Conservation (phyloP, 2,888 invertebrate species). For the Acronicta alni region DNA sequence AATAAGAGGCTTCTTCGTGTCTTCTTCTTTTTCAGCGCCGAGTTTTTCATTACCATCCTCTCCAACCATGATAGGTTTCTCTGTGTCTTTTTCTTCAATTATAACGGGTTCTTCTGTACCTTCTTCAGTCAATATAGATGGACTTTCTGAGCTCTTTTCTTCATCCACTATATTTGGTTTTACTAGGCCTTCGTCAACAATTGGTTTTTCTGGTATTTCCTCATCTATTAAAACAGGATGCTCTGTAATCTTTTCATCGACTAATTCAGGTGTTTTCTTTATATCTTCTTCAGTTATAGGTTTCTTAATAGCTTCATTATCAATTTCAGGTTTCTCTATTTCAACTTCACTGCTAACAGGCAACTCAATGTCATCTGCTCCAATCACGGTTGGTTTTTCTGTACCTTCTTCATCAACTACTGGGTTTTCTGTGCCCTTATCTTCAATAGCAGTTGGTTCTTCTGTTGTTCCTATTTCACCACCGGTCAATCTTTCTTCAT, state of each 20-base stretch:
- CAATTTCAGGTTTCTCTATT: conserved; percentile 13
- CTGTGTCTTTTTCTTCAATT: conserved; percentile 7
- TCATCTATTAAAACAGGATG: conserved; percentile 6
- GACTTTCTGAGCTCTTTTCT: conserved; percentile 15
- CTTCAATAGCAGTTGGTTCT: conserved; percentile 7
- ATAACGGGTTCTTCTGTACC: conserved; percentile 12
- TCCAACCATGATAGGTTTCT: conserved; percentile 3
- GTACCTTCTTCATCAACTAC: background rate
- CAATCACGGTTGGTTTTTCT: conserved; percentile 7
- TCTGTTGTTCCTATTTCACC: conserved; percentile 1
- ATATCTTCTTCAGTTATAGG: conserved; percentile 7
- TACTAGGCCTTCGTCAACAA: conserved; percentile 1
- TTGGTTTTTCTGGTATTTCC: conserved; percentile 8
- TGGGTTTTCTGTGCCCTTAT: conserved; percentile 1
- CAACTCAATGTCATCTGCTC: conserved; percentile 10
- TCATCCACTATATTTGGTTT: conserved; percentile 17
- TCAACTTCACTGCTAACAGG: conserved; percentile 24
- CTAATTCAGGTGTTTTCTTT: background rate
- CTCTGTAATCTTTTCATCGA: conserved; percentile 22
- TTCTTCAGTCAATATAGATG: conserved; percentile 2
- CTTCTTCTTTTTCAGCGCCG: conserved; percentile 10
- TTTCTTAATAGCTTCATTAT: background rate
- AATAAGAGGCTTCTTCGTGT: conserved; percentile 8
- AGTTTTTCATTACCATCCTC: too few species aligned
- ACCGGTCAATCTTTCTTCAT: too few species aligned